A percentile compares a stretch with the other conserved stretches of the same genome.
Evolutionary conservation across 2,888 invertebrate genomes (phyloP).

Genomic region (Hypomecis punctinalis): DNA sequence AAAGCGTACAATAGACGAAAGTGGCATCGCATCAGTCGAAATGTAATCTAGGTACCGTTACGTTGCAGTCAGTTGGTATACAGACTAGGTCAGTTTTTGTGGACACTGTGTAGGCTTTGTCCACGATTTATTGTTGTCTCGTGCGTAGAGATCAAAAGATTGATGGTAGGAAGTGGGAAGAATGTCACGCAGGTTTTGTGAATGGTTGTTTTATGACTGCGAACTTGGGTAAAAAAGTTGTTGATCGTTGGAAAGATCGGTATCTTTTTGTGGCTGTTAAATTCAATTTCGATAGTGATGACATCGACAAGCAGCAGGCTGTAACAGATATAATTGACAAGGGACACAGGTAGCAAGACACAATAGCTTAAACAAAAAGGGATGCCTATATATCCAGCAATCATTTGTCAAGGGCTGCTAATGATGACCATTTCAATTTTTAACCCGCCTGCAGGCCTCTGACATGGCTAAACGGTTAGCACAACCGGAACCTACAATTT

Average conservation of each 20-base stretch:
- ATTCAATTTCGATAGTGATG: too few species aligned
- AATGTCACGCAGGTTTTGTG: slow-evolving; percentile 13
- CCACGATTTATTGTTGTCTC: slow-evolving; percentile 36
- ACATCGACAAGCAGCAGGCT: too few species aligned
- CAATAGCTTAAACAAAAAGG: too few species aligned
- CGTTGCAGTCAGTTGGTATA: slow-evolving; percentile 78
- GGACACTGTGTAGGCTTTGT: slow-evolving; percentile 37
- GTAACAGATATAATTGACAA: too few species aligned
- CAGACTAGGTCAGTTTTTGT: slow-evolving; percentile 83
- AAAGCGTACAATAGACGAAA: slow-evolving; percentile 68
- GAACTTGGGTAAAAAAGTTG: not conserved
- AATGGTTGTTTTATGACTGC: slow-evolving; percentile 8
- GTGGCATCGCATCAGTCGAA: slow-evolving; percentile 68
- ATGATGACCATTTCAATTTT: not conserved
- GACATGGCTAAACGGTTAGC: too few species aligned
- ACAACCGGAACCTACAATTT: too few species aligned
- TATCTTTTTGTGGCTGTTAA: too few species aligned
- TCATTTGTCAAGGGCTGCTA: not conserved
- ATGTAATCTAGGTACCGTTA: slow-evolving; percentile 80
- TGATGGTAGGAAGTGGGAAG: slow-evolving; percentile 19
- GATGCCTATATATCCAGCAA: not conserved
- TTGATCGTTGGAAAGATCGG: too few species aligned
- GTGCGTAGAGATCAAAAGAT: slow-evolving; percentile 31
- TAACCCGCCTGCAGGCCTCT: too few species aligned
- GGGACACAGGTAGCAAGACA: too few species aligned